Evolutionary conservation across 1,140 invertebrate genomes (phyloP).

Genomic region (Cyclargus thomasi): DNA sequence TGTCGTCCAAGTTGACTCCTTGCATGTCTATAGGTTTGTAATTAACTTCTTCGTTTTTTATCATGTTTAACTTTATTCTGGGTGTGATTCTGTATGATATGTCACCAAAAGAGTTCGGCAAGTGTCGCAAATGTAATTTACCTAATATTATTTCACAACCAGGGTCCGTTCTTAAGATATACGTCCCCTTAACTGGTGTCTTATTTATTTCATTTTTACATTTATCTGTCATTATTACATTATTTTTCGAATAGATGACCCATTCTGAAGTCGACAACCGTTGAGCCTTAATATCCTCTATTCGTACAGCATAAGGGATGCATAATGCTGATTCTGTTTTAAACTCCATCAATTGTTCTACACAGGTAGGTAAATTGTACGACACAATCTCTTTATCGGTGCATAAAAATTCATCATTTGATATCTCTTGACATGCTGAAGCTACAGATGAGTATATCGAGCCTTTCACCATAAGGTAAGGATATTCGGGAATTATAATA

Average conservation of each 20-base stretch:
- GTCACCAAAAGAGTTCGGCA: slow-evolving; percentile 17
- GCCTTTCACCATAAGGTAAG: slow-evolving; percentile 25
- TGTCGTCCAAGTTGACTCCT: slow-evolving; percentile 19
- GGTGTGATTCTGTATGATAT: slow-evolving; percentile 9
- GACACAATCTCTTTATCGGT: slow-evolving; percentile 17
- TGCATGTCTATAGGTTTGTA: too few relatives aligned
- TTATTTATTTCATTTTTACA: slow-evolving; percentile 14
- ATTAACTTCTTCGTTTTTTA: background rate
- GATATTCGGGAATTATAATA: slow-evolving; percentile 26
- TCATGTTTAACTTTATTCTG: slow-evolving; percentile 11
- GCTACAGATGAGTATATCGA: slow-evolving; percentile 18
- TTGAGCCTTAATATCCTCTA: slow-evolving; percentile 15
- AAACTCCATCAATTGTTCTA: slow-evolving; percentile 16
- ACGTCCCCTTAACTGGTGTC: slow-evolving; percentile 18
- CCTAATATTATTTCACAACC: slow-evolving; percentile 4
- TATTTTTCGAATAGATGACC: background rate
- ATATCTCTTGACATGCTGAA: slow-evolving; percentile 18
- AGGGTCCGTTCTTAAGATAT: slow-evolving; percentile 13
- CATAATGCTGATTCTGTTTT: slow-evolving; percentile 10
- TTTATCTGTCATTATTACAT: slow-evolving; percentile 5
- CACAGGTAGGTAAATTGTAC: slow-evolving; percentile 15
- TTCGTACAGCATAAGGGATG: background rate
- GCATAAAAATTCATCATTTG: slow-evolving; percentile 17
- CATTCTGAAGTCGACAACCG: slow-evolving; percentile 10
- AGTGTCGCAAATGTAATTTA: background rate